A percentile compares a stretch with the other conserved stretches of the same genome.
Evolutionary conservation across 1,140 invertebrate species (phyloP).

Genomic region (Diorhabda sublineata): DNA sequence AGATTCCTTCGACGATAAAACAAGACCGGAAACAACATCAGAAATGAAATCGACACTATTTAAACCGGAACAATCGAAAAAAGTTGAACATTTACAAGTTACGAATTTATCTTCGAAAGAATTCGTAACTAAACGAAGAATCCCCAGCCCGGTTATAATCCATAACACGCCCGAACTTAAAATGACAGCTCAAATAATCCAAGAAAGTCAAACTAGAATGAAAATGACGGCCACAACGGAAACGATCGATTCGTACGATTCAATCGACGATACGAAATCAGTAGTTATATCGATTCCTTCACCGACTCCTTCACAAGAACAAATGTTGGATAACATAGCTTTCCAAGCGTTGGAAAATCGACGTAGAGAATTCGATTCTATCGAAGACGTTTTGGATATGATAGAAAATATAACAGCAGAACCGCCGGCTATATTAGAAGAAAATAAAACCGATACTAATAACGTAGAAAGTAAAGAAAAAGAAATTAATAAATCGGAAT

Average conservation of each 20-base stretch:
- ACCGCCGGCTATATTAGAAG: constrained; percentile 32
- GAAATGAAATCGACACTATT: constrained; percentile 16
- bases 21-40: constrained; percentile 29
- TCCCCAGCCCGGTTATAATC: constrained; percentile 35
- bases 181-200: constrained; percentile 44
- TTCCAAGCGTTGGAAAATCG: constrained; percentile 53
- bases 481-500: constrained; percentile 26
- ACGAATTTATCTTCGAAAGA: constrained; percentile 26
- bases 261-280: constrained; percentile 54
- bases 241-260: constrained; percentile 35
- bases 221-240: constrained; percentile 35
- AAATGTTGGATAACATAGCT: constrained; percentile 57
- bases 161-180: constrained; percentile 42
- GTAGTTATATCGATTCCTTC: constrained; percentile 59
- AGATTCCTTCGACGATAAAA: constrained; percentile 40
- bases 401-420: constrained; percentile 60
- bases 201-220: constrained; percentile 33
- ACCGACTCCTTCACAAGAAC: constrained; percentile 57
- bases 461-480: constrained; percentile 20
- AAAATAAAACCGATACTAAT: constrained; percentile 26
- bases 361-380: constrained; percentile 56
- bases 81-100: constrained; percentile 14
- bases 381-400: constrained; percentile 66
- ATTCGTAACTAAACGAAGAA: constrained; percentile 25
- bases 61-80: constrained; percentile 14